phyloP scores from a whole-genome alignment of 2,113 vertebrate genomes.

The Coryphaenoides rupestris region DNA sequence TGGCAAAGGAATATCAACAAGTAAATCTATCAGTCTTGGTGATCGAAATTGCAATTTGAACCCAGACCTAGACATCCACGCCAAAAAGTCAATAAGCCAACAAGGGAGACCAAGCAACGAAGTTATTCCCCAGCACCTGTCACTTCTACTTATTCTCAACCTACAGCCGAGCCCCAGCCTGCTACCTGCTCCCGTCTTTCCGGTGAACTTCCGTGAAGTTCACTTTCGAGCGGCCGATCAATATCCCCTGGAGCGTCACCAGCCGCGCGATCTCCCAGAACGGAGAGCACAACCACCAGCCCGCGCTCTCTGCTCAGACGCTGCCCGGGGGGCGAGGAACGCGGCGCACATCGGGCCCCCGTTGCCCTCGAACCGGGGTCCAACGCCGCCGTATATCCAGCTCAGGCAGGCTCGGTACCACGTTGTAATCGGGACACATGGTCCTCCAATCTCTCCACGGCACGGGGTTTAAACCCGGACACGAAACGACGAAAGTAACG shows the following conservation, averaged over 20 bases:
- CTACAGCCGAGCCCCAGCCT: too few relatives aligned
- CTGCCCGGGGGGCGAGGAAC: constrained; percentile 85
- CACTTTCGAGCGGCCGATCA: constrained; percentile 75
- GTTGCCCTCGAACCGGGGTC: too few relatives aligned
- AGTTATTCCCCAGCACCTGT: constrained; percentile 88
- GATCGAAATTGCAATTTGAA: constrained; percentile 99
- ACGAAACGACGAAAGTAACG: too few relatives aligned
- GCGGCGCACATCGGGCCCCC: constrained; percentile 98
- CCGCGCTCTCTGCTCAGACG: constrained; percentile 81
- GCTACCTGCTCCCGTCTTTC: constrained; percentile 47
- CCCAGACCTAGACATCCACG: constrained; percentile 91
- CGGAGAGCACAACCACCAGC: constrained; percentile 80
- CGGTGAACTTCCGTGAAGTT: constrained; percentile 53
- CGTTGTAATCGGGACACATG: constrained; percentile 91
- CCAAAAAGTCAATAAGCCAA: constrained; percentile 96
- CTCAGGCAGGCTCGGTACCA: constrained; percentile 89
- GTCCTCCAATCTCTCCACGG: constrained; percentile 76
- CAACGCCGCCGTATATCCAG: constrained; percentile 97
- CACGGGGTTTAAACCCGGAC: constrained; percentile 77
- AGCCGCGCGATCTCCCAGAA: constrained; percentile 83
- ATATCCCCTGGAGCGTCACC: too few relatives aligned
- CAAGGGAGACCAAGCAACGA: constrained; percentile 87
- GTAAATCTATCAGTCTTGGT: constrained; percentile 96
- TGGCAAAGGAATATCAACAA: constrained; percentile 97
- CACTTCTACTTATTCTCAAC: too few relatives aligned